Percentiles rank a stretch among this genome's conserved stretches.
Conservation (phyloP, 64 coral and sea anemone species). For the Dendrophyllia cribrosa region DNA sequence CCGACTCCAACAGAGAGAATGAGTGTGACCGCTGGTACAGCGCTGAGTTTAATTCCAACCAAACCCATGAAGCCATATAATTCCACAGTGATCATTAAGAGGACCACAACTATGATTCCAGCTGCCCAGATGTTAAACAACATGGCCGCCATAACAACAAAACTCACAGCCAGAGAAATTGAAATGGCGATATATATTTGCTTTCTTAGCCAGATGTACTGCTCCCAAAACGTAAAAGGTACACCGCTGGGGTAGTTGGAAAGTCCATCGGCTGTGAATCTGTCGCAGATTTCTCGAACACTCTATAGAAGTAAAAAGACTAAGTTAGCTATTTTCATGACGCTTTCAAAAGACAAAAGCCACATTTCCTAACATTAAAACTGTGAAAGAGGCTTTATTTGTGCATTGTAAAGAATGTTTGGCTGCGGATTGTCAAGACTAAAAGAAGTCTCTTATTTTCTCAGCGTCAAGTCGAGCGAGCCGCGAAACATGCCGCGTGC, state of each 20-base stretch:
- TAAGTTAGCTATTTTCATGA: background rate
- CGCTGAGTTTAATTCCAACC: conserved; percentile 92
- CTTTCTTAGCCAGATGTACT: conserved; percentile 87
- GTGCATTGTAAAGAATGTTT: no score
- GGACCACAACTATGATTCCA: conserved; percentile 55
- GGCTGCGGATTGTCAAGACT: no score
- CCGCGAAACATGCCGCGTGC: no score
- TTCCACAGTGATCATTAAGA: conserved; percentile 89
- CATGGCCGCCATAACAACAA: conserved; percentile 73
- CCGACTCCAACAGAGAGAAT: conserved; percentile 96
- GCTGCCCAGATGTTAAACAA: conserved; percentile 89
- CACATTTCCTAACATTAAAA: no score
- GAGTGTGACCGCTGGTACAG: conserved; percentile 95
- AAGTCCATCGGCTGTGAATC: conserved; percentile 62
- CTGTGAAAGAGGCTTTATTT: no score
- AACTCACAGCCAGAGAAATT: conserved; percentile 77
- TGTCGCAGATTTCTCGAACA: conserved; percentile 89
- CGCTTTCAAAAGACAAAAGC: background rate
- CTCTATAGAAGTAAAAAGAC: conserved; percentile 25
- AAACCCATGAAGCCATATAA: conserved; percentile 97
- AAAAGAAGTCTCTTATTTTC: no score
- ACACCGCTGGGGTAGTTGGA: conserved; percentile 90
- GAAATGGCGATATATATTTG: conserved; percentile 77
- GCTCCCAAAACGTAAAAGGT: conserved; percentile 98
- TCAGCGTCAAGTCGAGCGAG: no score